Evolutionary conservation across 2,113 vertebrate genomes (phyloP).

Genomic region (Carassius gibelio): DNA sequence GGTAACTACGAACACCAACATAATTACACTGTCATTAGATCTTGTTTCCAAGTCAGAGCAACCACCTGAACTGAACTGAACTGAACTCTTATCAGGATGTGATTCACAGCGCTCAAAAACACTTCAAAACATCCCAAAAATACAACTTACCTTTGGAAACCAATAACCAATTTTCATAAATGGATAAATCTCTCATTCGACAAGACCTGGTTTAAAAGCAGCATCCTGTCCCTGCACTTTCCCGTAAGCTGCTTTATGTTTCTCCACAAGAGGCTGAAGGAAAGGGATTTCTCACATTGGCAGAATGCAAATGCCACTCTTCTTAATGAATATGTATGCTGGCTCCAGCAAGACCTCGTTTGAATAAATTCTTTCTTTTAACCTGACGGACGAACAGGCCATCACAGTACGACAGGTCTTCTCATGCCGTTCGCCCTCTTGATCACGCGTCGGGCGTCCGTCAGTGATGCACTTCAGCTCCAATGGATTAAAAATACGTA

Average conservation of each 20-base stretch:
- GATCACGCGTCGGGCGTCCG: conserved; percentile 7
- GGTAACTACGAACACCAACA: background rate
- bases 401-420: conserved; percentile 31
- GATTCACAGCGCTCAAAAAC: background rate
- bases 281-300: conserved; percentile 45
- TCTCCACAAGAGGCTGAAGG: conserved; percentile 29
- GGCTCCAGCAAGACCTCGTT: conserved; percentile 49
- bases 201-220: conserved; percentile 19
- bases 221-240: background rate
- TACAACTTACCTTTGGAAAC: conserved; percentile 28
- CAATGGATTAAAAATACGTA: background rate
- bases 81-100: background rate
- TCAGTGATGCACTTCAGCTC: conserved; percentile 14
- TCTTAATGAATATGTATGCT: conserved; percentile 59
- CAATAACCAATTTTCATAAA: conserved; percentile 41
- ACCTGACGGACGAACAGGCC: conserved; percentile 46
- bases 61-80: no score
- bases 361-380: conserved; percentile 56
- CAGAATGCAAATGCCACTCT: conserved; percentile 45
- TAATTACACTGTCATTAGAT: background rate
- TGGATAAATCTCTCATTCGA: conserved; percentile 19
- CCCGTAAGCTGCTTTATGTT: conserved; percentile 35
- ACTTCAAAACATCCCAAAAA: background rate
- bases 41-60: background rate
- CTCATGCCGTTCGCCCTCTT: conserved; percentile 2